Conservation (phyloP, 1,140 invertebrate genomes). For the Trichogramma pretiosum region DNA sequence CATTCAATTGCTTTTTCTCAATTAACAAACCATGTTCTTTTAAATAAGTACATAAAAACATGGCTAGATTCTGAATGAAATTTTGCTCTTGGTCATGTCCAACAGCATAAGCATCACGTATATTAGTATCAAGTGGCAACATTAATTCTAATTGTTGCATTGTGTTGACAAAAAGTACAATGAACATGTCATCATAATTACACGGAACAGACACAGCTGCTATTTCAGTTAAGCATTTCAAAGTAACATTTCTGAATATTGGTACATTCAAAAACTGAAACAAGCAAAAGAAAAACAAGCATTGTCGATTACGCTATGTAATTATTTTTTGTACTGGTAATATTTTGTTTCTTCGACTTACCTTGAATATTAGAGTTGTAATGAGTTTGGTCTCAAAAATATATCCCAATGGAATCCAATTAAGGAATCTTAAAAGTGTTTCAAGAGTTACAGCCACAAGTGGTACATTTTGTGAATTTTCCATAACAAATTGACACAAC, state of each 20-base stretch:
- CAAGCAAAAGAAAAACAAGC: slow-evolving; percentile 8
- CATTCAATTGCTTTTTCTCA: slow-evolving; percentile 67
- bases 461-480: slow-evolving; percentile 93
- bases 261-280: slow-evolving; percentile 89
- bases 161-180: slow-evolving; percentile 78
- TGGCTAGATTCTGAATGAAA: slow-evolving; percentile 96
- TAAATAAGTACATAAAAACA: slow-evolving; percentile 94
- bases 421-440: slow-evolving; percentile 92
- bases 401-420: slow-evolving; percentile 99
- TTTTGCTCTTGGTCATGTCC: slow-evolving; percentile 96
- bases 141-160: slow-evolving; percentile 88
- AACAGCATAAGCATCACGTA: slow-evolving; percentile 84
- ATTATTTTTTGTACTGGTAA: neutral
- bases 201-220: slow-evolving; percentile 74
- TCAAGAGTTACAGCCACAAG: slow-evolving; percentile 90
- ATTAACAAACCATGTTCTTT: slow-evolving; percentile 90
- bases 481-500: slow-evolving; percentile 95
- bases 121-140: slow-evolving; percentile 83
- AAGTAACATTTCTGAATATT: slow-evolving; percentile 94
- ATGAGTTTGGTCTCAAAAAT: slow-evolving; percentile 99
- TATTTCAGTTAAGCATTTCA: slow-evolving; percentile 98
- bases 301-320: neutral
- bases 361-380: slow-evolving; percentile 87
- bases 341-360: slow-evolving; percentile 32
- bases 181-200: slow-evolving; percentile 91